phyloP scores from a whole-genome alignment of 2,113 vertebrate genomes.

The Callaeas wilsoni region DNA sequence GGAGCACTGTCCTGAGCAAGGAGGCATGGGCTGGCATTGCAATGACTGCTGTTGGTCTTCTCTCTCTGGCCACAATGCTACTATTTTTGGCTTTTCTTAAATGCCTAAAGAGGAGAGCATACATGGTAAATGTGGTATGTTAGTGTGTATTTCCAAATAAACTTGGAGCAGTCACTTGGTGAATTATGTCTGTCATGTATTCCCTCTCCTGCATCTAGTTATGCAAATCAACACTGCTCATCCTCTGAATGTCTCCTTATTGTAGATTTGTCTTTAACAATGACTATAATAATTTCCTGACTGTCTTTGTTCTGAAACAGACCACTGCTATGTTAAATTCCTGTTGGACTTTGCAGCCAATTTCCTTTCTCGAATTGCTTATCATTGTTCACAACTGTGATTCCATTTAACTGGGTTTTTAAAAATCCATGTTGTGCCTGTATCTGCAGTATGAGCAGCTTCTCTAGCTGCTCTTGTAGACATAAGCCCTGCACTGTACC shows the following conservation, averaged over 20 bases:
- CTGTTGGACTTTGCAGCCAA: background rate
- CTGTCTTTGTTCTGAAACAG: background rate
- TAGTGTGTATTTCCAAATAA: slow-evolving; percentile 16
- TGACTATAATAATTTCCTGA: background rate
- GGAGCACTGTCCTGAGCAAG: background rate
- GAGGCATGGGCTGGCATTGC: background rate
- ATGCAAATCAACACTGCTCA: background rate
- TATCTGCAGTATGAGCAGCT: background rate
- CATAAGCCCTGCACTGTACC: background rate
- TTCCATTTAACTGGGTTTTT: background rate
- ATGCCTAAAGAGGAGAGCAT: background rate
- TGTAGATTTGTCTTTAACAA: background rate
- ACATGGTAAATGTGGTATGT: background rate
- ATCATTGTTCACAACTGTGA: background rate
- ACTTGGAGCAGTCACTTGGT: background rate
- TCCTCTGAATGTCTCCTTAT: background rate
- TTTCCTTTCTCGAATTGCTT: background rate
- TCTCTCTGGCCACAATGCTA: background rate
- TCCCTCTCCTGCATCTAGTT: background rate
- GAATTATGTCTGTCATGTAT: background rate
- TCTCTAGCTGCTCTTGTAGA: background rate
- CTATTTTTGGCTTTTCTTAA: background rate
- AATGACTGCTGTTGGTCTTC: background rate
- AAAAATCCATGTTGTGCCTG: background rate
- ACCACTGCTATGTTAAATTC: background rate